phyloP scores from a whole-genome alignment of 1,140 invertebrate species.

The Drosophila equinoxialis region DNA sequence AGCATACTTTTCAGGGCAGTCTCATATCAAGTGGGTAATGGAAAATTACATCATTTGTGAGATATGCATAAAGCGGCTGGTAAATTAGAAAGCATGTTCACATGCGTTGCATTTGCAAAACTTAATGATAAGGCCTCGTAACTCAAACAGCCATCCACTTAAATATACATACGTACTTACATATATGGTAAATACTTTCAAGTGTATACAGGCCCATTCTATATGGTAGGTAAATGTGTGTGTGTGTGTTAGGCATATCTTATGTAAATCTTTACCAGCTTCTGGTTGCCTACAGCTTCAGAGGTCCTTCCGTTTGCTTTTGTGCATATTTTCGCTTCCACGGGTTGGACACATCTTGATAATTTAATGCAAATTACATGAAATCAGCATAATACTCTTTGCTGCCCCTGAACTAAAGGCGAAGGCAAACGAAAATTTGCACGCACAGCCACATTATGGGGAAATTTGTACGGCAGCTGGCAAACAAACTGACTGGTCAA shows the following conservation, averaged over 20 bases:
- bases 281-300: conserved; percentile 14
- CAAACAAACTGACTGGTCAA: conserved; percentile 42
- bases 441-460: conserved; percentile 28
- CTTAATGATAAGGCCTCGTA: neutral
- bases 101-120: conserved; percentile 30
- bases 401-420: conserved; percentile 28
- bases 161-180: neutral
- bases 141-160: neutral
- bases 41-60: no score
- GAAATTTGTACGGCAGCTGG: conserved; percentile 58
- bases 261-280: conserved; percentile 32
- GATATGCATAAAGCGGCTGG: no score
- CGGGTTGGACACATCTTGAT: conserved; percentile 63
- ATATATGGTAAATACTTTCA: neutral
- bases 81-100: no score
- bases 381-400: conserved; percentile 70
- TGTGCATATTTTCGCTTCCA: conserved; percentile 58
- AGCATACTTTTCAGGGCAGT: no score
- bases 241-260: conserved; percentile 16
- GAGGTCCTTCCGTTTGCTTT: conserved; percentile 13
- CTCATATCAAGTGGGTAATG: no score
- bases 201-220: neutral
- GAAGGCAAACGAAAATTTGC: conserved; percentile 53
- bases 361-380: conserved; percentile 76
- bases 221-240: neutral